Evolutionary conservation across 2,888 invertebrate genomes (phyloP).

Genomic region (Belgica antarctica): DNA sequence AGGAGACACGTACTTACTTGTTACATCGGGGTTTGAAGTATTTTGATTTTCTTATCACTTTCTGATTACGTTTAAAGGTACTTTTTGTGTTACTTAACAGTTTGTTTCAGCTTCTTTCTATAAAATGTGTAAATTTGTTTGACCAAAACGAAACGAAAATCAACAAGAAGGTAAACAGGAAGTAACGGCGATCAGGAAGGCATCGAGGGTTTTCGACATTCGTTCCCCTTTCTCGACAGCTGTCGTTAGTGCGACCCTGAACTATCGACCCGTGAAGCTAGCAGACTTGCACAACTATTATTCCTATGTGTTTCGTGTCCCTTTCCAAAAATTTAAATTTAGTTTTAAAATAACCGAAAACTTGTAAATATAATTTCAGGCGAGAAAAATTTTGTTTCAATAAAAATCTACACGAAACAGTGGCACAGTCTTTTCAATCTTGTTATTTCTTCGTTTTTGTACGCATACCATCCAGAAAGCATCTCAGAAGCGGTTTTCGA

Average conservation of each 20-base stretch:
- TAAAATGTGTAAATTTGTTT: neutral
- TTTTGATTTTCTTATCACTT: slow-evolving; percentile 15
- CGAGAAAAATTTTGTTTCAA: neutral
- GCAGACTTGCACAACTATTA: slow-evolving; percentile 11
- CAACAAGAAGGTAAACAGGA: slow-evolving; percentile 27
- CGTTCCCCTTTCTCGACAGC: neutral
- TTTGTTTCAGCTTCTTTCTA: neutral
- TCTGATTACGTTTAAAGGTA: slow-evolving; percentile 3
- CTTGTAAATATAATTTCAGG: no score
- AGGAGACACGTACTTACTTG: neutral
- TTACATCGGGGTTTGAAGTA: no score
- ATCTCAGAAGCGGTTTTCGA: no score
- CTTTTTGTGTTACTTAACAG: no score
- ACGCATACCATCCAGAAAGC: neutral
- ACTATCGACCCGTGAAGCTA: neutral
- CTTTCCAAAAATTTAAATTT: neutral
- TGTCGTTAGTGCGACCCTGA: neutral
- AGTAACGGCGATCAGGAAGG: slow-evolving; percentile 14
- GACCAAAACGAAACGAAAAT: slow-evolving; percentile 4
- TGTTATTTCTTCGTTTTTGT: neutral
- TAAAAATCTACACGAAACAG: neutral
- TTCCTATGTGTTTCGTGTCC: neutral
- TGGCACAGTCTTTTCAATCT: slow-evolving; percentile 23
- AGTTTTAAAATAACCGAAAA: no score
- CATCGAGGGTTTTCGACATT: neutral